Evolutionary conservation across 2,797 vertebrate genomes (phyloP).

Genomic region (Thripadectes ignobilis): DNA sequence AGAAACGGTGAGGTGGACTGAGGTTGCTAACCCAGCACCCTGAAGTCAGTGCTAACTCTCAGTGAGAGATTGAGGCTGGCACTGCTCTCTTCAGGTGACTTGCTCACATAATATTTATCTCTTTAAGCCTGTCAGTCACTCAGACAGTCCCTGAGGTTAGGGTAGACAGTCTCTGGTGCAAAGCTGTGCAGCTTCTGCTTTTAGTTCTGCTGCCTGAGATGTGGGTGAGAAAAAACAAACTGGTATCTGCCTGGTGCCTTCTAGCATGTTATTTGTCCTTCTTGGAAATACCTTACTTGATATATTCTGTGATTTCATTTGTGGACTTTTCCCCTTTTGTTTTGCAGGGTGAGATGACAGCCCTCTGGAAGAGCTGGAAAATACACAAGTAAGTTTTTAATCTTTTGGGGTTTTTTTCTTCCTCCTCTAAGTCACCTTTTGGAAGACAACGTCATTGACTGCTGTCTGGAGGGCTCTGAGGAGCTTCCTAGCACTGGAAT

Average conservation of each 20-base stretch:
- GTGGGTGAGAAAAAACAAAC: not conserved
- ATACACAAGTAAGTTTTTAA: not conserved
- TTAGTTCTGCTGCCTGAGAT: not conserved
- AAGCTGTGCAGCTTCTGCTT: not conserved
- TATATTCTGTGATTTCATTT: not conserved
- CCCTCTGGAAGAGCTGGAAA: not conserved
- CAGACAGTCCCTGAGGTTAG: not conserved
- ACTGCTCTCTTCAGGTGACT: not conserved
- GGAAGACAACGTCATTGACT: not conserved
- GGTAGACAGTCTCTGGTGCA: not conserved
- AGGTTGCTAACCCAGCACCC: not conserved
- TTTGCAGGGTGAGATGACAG: not conserved
- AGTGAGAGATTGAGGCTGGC: not conserved
- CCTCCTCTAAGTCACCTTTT: not conserved
- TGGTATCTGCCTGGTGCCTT: not conserved
- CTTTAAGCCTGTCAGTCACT: not conserved
- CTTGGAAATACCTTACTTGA: not conserved
- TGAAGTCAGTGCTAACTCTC: not conserved
- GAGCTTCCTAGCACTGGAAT: not conserved
- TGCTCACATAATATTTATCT: not conserved
- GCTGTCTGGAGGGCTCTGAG: not conserved
- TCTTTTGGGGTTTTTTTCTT: not conserved
- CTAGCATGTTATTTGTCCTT: not conserved
- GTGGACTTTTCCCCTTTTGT: not conserved
- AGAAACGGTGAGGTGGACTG: not conserved